Evolutionary conservation across 2,113 vertebrate genomes (phyloP), one percentile per base, ranked within the genome.

Genomic region (Cyanocitta stelleri): DNA sequence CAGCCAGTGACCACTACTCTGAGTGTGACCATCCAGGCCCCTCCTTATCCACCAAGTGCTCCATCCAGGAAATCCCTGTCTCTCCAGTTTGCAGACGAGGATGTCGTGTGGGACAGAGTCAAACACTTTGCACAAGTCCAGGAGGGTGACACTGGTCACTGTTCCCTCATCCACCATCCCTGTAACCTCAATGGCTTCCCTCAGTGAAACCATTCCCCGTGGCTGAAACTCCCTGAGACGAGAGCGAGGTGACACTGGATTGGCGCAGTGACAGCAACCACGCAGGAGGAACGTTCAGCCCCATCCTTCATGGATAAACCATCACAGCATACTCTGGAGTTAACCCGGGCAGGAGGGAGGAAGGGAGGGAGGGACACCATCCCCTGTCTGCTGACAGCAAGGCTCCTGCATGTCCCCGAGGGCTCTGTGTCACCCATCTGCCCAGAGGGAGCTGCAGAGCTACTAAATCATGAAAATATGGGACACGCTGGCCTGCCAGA

Each of bases 21-120:
- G 41, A n/a, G 32, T 23, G 56, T 6, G 22, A 24, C 48, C 69
- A 11, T 6, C 20, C 93, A 81, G 52, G 30, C 43, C 41, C 4
- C 16, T 72, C 58, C 63, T 33, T 1, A 6, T 0, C 32, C 51
- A 5, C 17, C 0, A 0, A 30, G 27, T 2, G 17, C 7, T n/a
- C 52, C 43, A 16, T 1, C 39, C 16, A 2, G 13, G 22, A 23
- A 10, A 51, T 5, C 54, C 37, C 14, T 2, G 18, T 44, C 26
- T 32, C 13, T 18, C 27, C 37, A 5, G 1, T 9, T 1, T 18
- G 22, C 62, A 54, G 23, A 52, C 43, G 2, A 51, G 33, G 54
- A 18, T 9, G 17, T 21, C 0, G 1, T 13, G n/a, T 12, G 32
- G 72, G 61, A 41, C 17, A 21, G 26, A 1, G 12, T 5, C 2